phyloP scores from a whole-genome alignment of 2,888 invertebrate species.

The Parasteatoda lunata region DNA sequence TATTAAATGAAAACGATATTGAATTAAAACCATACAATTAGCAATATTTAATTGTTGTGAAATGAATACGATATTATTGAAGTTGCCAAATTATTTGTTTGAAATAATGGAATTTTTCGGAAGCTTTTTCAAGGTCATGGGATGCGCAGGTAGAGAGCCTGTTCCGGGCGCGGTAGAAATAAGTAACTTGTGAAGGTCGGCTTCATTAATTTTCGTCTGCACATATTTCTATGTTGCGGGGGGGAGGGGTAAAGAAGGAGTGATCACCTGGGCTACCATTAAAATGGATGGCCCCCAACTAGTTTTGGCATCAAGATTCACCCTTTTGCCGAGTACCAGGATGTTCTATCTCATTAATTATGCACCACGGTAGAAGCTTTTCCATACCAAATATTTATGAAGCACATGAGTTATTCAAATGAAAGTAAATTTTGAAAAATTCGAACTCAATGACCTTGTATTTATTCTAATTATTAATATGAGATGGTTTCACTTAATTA shows the following conservation, averaged over 20 bases:
- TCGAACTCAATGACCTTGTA: too few species aligned
- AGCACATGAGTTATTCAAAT: too few species aligned
- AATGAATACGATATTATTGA: too few species aligned
- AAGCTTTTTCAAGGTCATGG: conserved; percentile 22
- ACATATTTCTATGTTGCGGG: not conserved
- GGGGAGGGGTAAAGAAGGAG: not conserved
- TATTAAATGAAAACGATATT: too few species aligned
- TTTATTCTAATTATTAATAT: too few species aligned
- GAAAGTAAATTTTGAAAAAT: too few species aligned
- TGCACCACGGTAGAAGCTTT: conserved; percentile 1
- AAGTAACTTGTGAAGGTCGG: conserved; percentile 46
- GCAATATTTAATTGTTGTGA: too few species aligned
- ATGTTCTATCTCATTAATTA: conserved; percentile 31
- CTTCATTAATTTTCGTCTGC: conserved; percentile 53
- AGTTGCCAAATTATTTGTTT: too few species aligned
- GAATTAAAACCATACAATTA: too few species aligned
- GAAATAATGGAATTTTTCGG: not conserved
- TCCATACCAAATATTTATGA: too few species aligned
- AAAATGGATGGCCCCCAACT: conserved; percentile 10
- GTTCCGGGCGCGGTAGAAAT: conserved; percentile 49
- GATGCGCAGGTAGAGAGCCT: conserved; percentile 33
- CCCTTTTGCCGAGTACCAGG: conserved; percentile 12
- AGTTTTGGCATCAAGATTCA: conserved; percentile 12
- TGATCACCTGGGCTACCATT: conserved; percentile 5
- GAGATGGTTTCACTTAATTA: too few species aligned